These are phyloP conservation scores for Enteromius afrohamiltoni DNA, from an alignment of 2,797 vertebrate species.

Conservation along the genomic window DNA sequence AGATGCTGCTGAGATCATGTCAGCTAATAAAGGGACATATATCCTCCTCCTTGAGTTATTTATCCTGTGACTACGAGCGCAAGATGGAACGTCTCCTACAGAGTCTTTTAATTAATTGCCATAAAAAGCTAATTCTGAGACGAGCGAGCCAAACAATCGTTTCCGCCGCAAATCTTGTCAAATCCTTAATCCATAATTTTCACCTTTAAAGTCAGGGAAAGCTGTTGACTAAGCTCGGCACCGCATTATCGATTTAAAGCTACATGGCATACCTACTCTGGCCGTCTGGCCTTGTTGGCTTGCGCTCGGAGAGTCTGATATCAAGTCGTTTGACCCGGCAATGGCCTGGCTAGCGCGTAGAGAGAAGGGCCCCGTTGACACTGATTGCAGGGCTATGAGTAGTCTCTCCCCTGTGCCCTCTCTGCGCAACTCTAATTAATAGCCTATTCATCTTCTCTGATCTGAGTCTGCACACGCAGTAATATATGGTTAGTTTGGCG, in stretches of 20 bases:
- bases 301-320: slow-evolving; percentile 45
- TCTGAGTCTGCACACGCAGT: slow-evolving; percentile 85
- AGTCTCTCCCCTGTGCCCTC: slow-evolving; percentile 87
- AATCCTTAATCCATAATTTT: slow-evolving; percentile 83
- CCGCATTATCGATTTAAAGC: slow-evolving; percentile 34
- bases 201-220: slow-evolving; percentile 77
- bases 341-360: slow-evolving; percentile 76
- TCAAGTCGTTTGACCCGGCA: slow-evolving; percentile 73
- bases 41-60: slow-evolving; percentile 83
- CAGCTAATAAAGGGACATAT: slow-evolving; percentile 86
- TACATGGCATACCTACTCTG: not conserved
- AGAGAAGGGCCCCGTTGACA: slow-evolving; percentile 79
- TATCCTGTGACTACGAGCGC: slow-evolving; percentile 82
- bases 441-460: slow-evolving; percentile 89
- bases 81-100: slow-evolving; percentile 85
- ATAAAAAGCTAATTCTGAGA: slow-evolving; percentile 85
- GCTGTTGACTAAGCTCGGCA: slow-evolving; percentile 72
- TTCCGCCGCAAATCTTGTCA: slow-evolving; percentile 83
- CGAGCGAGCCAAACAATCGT: slow-evolving; percentile 81
- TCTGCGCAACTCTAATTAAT: slow-evolving; percentile 88
- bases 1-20: slow-evolving; percentile 82
- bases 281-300: slow-evolving; percentile 31
- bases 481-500: slow-evolving; percentile 89
- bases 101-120: slow-evolving; percentile 85
- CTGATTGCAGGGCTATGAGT: slow-evolving; percentile 85